These are phyloP conservation scores for Melitaea athalia DNA, from an alignment of 2,888 invertebrate genomes.

Conservation along the genomic window DNA sequence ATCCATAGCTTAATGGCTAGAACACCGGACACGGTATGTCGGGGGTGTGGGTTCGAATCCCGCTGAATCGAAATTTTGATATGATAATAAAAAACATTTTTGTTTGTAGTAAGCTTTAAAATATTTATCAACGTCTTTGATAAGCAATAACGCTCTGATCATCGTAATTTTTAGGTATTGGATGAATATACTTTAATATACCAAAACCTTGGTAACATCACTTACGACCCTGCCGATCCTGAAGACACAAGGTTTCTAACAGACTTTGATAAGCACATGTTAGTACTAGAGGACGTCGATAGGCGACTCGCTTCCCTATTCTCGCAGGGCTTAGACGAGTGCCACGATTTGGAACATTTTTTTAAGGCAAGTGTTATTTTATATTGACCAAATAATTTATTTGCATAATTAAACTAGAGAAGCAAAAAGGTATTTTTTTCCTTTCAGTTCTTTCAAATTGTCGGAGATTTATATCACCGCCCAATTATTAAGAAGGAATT, in stretches of 20 bases:
- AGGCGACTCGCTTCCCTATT: conserved; percentile 90
- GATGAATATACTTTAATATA: conserved; percentile 67
- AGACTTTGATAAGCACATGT: conserved; percentile 85
- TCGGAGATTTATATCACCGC: conserved; percentile 88
- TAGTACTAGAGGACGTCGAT: conserved; percentile 87
- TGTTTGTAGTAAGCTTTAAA: no score
- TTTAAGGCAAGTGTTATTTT: conserved; percentile 59
- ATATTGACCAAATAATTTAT: neutral
- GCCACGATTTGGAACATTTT: conserved; percentile 75
- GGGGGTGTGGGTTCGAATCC: no score
- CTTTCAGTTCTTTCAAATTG: conserved; percentile 86
- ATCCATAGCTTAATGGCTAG: no score
- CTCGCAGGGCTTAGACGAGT: conserved; percentile 91
- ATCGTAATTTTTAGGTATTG: conserved; percentile 53
- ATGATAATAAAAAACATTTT: no score
- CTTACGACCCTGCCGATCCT: conserved; percentile 89
- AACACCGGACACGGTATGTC: no score
- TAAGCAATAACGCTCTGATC: neutral
- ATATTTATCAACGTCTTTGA: no score
- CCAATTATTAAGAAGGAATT: conserved; percentile 88
- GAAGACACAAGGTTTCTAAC: conserved; percentile 84
- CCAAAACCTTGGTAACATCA: conserved; percentile 75
- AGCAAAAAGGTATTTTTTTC: neutral
- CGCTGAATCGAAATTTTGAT: no score
- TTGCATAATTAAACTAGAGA: neutral